These are phyloP conservation scores for Macaria notata DNA, from an alignment of 2,888 invertebrate species.

Conservation along the genomic window DNA sequence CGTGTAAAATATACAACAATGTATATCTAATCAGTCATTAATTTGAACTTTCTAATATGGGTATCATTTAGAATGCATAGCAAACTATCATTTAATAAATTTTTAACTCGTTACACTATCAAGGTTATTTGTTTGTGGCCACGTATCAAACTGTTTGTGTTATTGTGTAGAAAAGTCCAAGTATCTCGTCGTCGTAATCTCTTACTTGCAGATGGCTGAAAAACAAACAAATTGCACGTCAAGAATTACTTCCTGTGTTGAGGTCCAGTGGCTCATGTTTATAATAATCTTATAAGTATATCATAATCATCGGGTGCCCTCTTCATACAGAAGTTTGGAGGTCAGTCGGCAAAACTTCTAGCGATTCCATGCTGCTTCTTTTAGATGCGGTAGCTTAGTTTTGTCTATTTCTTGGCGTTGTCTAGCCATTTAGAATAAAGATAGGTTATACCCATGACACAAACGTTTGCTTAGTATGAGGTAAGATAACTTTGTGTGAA, in stretches of 20 bases:
- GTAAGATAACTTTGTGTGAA: background rate
- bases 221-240: conserved; percentile 73
- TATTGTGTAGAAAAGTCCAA: background rate
- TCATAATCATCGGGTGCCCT: background rate
- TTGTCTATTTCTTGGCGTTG: background rate
- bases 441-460: background rate
- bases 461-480: background rate
- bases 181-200: conserved; percentile 13
- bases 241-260: conserved; percentile 52
- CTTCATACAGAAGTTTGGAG: no score
- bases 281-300: background rate
- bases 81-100: no score
- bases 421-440: background rate
- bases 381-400: background rate
- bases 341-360: no score
- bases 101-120: no score
- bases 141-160: no score
- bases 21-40: no score
- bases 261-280: background rate
- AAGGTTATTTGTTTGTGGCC: no score
- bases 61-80: no score
- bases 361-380: no score
- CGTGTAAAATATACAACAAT: no score
- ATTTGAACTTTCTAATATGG: no score
- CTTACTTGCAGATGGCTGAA: conserved; percentile 31